phyloP scores from a whole-genome alignment of 2,888 invertebrate genomes.

The Imbricaverruca yamaguchii region DNA sequence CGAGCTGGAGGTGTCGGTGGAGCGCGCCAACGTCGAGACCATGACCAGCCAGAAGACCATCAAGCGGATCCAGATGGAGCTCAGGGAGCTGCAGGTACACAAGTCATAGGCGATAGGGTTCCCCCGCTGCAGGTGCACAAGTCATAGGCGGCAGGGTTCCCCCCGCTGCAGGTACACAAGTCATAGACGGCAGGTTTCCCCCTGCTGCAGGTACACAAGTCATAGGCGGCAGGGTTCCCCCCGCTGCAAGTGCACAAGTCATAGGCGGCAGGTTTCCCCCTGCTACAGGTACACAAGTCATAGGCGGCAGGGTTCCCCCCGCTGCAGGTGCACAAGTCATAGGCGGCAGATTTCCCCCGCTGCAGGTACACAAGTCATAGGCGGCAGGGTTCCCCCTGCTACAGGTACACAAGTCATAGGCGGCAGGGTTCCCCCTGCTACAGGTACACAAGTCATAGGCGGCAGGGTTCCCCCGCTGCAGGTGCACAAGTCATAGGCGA shows the following conservation, averaged over 20 bases:
- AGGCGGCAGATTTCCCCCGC: slow-evolving; percentile 37
- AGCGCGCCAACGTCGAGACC: slow-evolving; percentile 49
- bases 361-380: slow-evolving; percentile 39
- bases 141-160: too few species aligned
- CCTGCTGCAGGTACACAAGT: slow-evolving; percentile 44
- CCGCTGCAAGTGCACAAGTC: slow-evolving; percentile 44
- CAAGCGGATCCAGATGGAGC: slow-evolving; percentile 70
- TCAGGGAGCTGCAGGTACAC: slow-evolving; percentile 65
- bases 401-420: slow-evolving; percentile 23
- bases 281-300: slow-evolving; percentile 44
- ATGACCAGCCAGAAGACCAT: slow-evolving; percentile 49
- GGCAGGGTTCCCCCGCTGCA: slow-evolving; percentile 43
- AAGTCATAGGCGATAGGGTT: too few species aligned
- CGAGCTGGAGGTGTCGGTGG: slow-evolving; percentile 52
- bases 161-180: slow-evolving; percentile 44
- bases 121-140: slow-evolving; percentile 43
- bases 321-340: slow-evolving; percentile 43
- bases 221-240: too few species aligned
- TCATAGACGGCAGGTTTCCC: too few species aligned
- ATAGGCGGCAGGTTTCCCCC: too few species aligned
- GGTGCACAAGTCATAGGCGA: background rate
- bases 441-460: background rate
- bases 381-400: slow-evolving; percentile 43
- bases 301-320: too few species aligned
- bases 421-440: slow-evolving; percentile 43